phyloP scores from a whole-genome alignment of 2,113 vertebrate genomes.

The Catharus minimus region DNA sequence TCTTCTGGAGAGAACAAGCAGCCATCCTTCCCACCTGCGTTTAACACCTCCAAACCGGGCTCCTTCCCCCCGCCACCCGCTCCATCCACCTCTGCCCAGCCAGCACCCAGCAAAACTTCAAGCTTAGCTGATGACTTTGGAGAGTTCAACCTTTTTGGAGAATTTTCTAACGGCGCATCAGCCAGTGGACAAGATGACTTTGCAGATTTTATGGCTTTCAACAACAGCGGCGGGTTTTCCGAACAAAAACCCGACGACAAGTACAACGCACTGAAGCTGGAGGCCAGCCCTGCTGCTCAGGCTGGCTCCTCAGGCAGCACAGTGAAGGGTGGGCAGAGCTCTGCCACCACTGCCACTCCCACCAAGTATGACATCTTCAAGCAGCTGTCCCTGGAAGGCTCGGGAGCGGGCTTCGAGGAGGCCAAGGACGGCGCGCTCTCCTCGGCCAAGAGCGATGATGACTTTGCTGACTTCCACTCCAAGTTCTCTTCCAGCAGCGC shows the following conservation, averaged over 20 bases:
- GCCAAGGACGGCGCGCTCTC: conserved; percentile 80
- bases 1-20: conserved; percentile 68
- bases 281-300: conserved; percentile 42
- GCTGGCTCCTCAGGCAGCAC: conserved; percentile 30
- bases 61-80: conserved; percentile 45
- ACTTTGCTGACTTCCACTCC: conserved; percentile 94
- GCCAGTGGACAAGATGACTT: conserved; percentile 87
- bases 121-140: conserved; percentile 87
- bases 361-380: conserved; percentile 92
- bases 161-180: conserved; percentile 75
- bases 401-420: conserved; percentile 78
- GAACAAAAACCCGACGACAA: conserved; percentile 70
- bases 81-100: conserved; percentile 39
- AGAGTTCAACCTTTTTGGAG: conserved; percentile 92
- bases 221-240: conserved; percentile 77
- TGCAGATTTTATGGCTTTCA: conserved; percentile 97
- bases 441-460: conserved; percentile 84
- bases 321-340: conserved; percentile 64
- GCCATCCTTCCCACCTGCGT: conserved; percentile 58
- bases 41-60: conserved; percentile 54
- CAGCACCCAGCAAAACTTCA: conserved; percentile 69
- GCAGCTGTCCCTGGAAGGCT: conserved; percentile 88
- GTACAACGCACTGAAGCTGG: conserved; percentile 62
- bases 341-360: conserved; percentile 2
- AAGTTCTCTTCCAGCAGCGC: conserved; percentile 84